These are phyloP conservation scores for Drosophila melanogaster DNA, from an alignment of 1,140 invertebrate genomes.

Conservation along the genomic window Release_6_plus_ISO1_MT NT_033779.5:16153001-16153500, in stretches of 20 bases:
- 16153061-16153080: constrained; percentile 2
- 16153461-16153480: constrained; percentile 75
- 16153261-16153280: too few species aligned
- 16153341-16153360: background rate
- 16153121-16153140: background rate
- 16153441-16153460: constrained; percentile 34
- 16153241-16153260: too few species aligned
- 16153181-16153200: too few species aligned
- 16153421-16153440: constrained; percentile 1
- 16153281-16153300: background rate
- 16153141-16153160: background rate
- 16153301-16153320: too few species aligned
- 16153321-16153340: background rate
- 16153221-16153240: too few species aligned
- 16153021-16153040: constrained; percentile 29
- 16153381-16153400: constrained; percentile 8
- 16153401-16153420: constrained; percentile 10
- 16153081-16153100: constrained; percentile 10
- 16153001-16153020: constrained; percentile 7
- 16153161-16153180: too few species aligned
- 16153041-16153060: background rate
- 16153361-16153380: constrained; percentile 4
- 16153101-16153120: background rate
- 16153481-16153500: constrained; percentile 80
- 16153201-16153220: too few species aligned